A percentile compares a stretch with the other conserved stretches of the same genome.
These are phyloP conservation scores for Typhlichthys eigenmanni DNA, from an alignment of 2,797 vertebrate genomes.

Conservation along the genomic window DNA sequence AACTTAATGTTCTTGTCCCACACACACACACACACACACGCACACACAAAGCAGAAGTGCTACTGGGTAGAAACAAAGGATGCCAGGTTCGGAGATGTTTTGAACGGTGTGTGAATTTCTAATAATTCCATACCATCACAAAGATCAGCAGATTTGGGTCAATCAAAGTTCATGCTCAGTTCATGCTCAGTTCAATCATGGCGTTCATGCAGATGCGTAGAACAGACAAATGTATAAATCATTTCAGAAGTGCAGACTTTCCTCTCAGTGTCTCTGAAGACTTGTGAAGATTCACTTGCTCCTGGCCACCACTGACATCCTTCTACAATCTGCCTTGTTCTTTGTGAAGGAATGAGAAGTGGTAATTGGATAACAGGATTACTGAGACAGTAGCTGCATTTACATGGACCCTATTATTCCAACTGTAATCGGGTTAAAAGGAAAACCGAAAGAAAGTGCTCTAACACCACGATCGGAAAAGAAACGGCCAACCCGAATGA, in stretches of 20 bases:
- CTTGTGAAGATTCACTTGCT: conserved; percentile 13
- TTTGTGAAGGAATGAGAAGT: conserved; percentile 17
- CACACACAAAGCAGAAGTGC: conserved; percentile 11
- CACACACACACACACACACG: not conserved
- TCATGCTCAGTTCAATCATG: no score
- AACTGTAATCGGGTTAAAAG: no score
- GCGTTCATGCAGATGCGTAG: no score
- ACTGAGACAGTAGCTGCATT: conserved; percentile 15
- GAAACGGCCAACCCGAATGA: no score
- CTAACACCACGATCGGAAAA: no score
- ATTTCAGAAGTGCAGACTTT: not conserved
- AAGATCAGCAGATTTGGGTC: no score
- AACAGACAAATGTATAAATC: no score
- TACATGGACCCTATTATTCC: no score
- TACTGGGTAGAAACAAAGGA: conserved; percentile 29
- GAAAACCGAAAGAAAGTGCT: no score
- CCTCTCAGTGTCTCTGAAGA: conserved; percentile 10
- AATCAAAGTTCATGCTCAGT: no score
- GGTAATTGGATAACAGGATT: conserved; percentile 40
- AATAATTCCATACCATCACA: no score
- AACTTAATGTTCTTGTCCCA: no score
- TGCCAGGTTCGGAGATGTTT: conserved; percentile 23
- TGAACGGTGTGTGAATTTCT: conserved; percentile 10
- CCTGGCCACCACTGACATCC: conserved; percentile 4
- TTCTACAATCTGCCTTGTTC: conserved; percentile 24